Percentiles rank a stretch among this genome's conserved stretches.
Conservation (phyloP, 1,140 invertebrate species). For the Zaprionus capensis region DNA sequence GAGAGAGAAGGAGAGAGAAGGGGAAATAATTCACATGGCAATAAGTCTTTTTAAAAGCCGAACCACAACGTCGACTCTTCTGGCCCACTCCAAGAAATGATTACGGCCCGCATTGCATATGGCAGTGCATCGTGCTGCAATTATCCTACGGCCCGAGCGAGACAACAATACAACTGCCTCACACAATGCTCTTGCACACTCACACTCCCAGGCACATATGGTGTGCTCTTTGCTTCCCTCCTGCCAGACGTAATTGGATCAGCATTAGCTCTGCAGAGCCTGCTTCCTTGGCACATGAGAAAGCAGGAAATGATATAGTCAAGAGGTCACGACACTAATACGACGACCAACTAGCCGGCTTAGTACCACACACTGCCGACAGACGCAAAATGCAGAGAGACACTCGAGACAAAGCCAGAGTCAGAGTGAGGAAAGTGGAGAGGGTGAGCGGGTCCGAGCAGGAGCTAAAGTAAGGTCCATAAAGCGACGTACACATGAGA, state of each 20-base stretch:
- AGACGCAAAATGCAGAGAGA: slow-evolving; percentile 4
- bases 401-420: slow-evolving; percentile 16
- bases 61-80: slow-evolving; percentile 16
- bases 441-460: background rate
- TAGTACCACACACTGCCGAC: slow-evolving; percentile 21
- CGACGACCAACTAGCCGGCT: slow-evolving; percentile 57
- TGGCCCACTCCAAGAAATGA: slow-evolving; percentile 29
- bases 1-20: background rate
- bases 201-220: background rate
- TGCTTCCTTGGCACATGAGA: slow-evolving; percentile 33
- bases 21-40: background rate
- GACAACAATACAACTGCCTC: slow-evolving; percentile 20
- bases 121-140: slow-evolving; percentile 10
- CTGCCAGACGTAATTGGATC: slow-evolving; percentile 65
- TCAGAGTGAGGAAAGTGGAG: background rate
- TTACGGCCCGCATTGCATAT: slow-evolving; percentile 34
- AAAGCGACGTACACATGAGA: slow-evolving; percentile 56
- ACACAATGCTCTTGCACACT: slow-evolving; percentile 1
- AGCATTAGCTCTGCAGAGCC: slow-evolving; percentile 53
- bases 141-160: background rate
- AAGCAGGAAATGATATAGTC: slow-evolving; percentile 72
- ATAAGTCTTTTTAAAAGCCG: slow-evolving; percentile 37
- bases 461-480: slow-evolving; percentile 32
- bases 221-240: slow-evolving; percentile 19
- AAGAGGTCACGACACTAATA: slow-evolving; percentile 70